Evolutionary conservation across 1,140 invertebrate genomes (phyloP).

Genomic region (Adoxophyes honmai): DNA sequence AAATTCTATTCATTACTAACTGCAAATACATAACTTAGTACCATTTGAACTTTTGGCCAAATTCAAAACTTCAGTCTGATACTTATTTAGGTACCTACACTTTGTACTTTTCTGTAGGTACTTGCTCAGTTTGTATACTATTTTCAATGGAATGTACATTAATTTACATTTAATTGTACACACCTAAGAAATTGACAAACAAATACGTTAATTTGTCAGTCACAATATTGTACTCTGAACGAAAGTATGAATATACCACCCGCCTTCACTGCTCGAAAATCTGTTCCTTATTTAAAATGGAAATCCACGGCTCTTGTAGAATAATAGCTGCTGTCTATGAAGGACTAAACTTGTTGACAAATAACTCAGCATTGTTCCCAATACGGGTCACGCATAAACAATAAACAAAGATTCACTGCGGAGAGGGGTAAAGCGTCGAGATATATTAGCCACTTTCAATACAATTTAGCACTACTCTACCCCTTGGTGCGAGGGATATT

Average conservation of each 20-base stretch:
- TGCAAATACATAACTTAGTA: too few species aligned
- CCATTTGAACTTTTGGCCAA: too few species aligned
- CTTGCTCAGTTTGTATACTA: too few species aligned
- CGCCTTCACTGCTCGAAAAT: background rate
- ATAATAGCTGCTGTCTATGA: slow-evolving; percentile 7
- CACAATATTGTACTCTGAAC: too few species aligned
- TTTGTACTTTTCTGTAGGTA: too few species aligned
- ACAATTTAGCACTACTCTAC: slow-evolving; percentile 4
- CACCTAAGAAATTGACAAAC: too few species aligned
- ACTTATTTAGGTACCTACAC: too few species aligned
- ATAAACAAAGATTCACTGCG: slow-evolving; percentile 8
- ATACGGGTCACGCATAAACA: slow-evolving; percentile 3
- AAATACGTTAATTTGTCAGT: too few species aligned
- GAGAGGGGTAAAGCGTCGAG: background rate
- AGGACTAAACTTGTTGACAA: slow-evolving; percentile 15
- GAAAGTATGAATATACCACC: background rate
- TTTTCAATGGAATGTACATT: too few species aligned
- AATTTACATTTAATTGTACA: too few species aligned
- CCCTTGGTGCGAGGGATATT: slow-evolving; percentile 1
- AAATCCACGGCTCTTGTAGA: slow-evolving; percentile 11
- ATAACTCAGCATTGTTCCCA: slow-evolving; percentile 9
- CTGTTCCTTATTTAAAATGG: slow-evolving; percentile 10
- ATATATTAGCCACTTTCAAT: slow-evolving; percentile 8
- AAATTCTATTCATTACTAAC: too few species aligned
- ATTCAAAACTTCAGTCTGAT: too few species aligned